Percentiles rank a stretch among this genome's conserved stretches.
Conservation (phyloP, 37 sponge, comb jelly and placozoan genomes). For the Halichondria panicea region DNA sequence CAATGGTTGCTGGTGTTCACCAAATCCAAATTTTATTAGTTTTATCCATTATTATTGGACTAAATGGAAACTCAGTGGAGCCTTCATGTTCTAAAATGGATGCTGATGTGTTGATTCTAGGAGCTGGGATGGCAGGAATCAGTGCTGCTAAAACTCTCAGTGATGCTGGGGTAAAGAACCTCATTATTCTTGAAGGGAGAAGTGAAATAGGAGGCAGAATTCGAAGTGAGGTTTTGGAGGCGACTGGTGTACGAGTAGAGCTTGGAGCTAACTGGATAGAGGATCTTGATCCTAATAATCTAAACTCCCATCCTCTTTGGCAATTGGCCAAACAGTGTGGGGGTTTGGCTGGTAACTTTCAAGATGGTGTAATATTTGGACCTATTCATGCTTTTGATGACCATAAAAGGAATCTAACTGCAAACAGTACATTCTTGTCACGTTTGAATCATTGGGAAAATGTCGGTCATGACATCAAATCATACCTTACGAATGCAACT, state of each 20-base stretch:
- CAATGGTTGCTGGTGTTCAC: too few species aligned
- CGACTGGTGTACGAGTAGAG: constrained; percentile 14
- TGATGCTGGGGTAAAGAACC: too few species aligned
- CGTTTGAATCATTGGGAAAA: neutral
- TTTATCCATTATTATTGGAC: too few species aligned
- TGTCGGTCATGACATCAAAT: neutral
- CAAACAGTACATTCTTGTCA: neutral
- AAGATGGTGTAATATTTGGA: neutral
- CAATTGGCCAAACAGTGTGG: constrained; percentile 16
- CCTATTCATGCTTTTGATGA: neutral
- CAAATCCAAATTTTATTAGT: too few species aligned
- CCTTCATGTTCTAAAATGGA: too few species aligned
- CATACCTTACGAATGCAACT: neutral
- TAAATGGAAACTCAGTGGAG: too few species aligned
- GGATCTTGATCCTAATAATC: constrained; percentile 14
- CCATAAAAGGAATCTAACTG: neutral
- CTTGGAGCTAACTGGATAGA: constrained; percentile 63
- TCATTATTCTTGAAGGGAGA: too few species aligned
- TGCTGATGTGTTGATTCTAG: constrained; percentile 66
- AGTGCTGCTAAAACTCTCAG: constrained; percentile 52
- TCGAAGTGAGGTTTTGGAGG: neutral
- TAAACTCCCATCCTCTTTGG: constrained; percentile 28
- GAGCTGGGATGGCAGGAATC: constrained; percentile 72
- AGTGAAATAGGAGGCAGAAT: too few species aligned
- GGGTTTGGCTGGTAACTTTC: constrained; percentile 11